phyloP scores from a whole-genome alignment of 1,140 invertebrate species.

The Oncopodura yosiiana region DNA sequence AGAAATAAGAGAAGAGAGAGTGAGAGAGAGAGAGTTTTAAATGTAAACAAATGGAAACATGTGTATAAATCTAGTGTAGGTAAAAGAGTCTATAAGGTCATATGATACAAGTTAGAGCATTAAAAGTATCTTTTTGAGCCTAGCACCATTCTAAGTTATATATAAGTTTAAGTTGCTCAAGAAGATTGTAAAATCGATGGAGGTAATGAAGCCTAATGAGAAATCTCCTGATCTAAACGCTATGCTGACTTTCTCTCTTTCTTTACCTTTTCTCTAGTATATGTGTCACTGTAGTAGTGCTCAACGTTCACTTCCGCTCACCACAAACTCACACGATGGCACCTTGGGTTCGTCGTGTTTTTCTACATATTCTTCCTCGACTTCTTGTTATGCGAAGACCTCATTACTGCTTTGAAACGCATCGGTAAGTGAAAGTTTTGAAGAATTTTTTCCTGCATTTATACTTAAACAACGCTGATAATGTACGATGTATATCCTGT shows the following conservation, averaged over 20 bases:
- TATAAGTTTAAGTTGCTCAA: not conserved
- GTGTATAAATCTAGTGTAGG: not conserved
- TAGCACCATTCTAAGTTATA: not conserved
- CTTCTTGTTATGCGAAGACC: slow-evolving; percentile 71
- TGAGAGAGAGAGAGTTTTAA: not conserved
- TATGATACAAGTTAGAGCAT: too few relatives aligned
- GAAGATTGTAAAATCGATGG: slow-evolving; percentile 33
- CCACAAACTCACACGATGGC: slow-evolving; percentile 91
- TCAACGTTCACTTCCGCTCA: slow-evolving; percentile 84
- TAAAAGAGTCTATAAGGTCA: too few relatives aligned
- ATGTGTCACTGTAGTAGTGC: slow-evolving; percentile 56
- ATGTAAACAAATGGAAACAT: not conserved
- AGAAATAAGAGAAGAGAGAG: too few relatives aligned
- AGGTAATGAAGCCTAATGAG: slow-evolving; percentile 26
- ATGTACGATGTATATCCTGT: too few relatives aligned
- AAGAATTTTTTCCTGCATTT: too few relatives aligned
- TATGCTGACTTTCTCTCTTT: not conserved
- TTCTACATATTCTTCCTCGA: slow-evolving; percentile 80
- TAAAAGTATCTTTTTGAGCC: too few relatives aligned
- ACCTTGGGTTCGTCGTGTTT: slow-evolving; percentile 82
- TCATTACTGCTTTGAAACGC: slow-evolving; percentile 66
- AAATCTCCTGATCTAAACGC: slow-evolving; percentile 1
- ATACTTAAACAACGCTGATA: too few relatives aligned
- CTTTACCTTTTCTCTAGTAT: slow-evolving; percentile 39
- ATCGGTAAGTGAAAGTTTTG: slow-evolving; percentile 57